A percentile compares a stretch with the other conserved stretches of the same genome.
phyloP scores from a whole-genome alignment of 2,888 invertebrate species.

The Sinopyrophorus schimmeli region DNA sequence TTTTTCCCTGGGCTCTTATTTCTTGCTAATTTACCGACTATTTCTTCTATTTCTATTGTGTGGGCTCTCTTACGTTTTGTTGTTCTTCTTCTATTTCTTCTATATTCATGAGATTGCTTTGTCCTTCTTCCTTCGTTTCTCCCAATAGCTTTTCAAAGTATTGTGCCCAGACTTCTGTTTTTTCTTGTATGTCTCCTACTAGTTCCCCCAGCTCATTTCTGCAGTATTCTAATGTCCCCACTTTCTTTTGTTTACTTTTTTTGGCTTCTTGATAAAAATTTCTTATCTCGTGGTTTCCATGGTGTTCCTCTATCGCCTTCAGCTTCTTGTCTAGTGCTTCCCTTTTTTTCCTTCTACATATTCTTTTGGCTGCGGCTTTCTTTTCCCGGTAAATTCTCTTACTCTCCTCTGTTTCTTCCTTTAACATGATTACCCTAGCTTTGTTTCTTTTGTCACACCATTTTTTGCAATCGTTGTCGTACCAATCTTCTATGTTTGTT shows the following conservation, averaged over 20 bases:
- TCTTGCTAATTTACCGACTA: slow-evolving; percentile 8
- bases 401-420: slow-evolving; percentile 8
- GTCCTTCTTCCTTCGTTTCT: slow-evolving; percentile 1
- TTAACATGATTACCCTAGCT: slow-evolving; percentile 7
- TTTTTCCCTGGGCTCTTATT: slow-evolving; percentile 2
- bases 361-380: slow-evolving; percentile 4
- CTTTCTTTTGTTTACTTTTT: slow-evolving; percentile 7
- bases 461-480: slow-evolving; percentile 10
- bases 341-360: slow-evolving; percentile 9
- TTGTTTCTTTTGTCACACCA: slow-evolving; percentile 11
- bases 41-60: slow-evolving; percentile 11
- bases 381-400: slow-evolving; percentile 13
- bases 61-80: slow-evolving; percentile 11
- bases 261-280: slow-evolving; percentile 16
- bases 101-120: neutral
- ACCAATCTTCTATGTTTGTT: slow-evolving; percentile 17
- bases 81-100: slow-evolving; percentile 9
- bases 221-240: slow-evolving; percentile 6
- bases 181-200: slow-evolving; percentile 8
- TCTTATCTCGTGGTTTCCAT: slow-evolving; percentile 5
- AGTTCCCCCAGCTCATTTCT: slow-evolving; percentile 8
- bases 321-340: slow-evolving; percentile 4
- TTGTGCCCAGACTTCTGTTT: slow-evolving; percentile 10
- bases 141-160: slow-evolving; percentile 5
- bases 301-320: slow-evolving; percentile 3